Evolutionary conservation across 2,888 invertebrate genomes (phyloP).

Genomic region (Melanchra persicariae): DNA sequence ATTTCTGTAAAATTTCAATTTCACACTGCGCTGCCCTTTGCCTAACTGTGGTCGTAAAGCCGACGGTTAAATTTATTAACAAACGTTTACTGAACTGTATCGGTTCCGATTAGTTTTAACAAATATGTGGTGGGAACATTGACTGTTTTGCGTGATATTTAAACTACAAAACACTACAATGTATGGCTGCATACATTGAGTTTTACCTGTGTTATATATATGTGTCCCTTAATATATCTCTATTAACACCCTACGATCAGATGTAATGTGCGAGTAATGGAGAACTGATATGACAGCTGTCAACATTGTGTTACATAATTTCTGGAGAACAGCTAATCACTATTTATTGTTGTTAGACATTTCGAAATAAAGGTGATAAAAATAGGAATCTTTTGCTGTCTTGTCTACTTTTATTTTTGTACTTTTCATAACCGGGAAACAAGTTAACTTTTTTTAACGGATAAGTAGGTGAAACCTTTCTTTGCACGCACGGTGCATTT

Average conservation of each 20-base stretch:
- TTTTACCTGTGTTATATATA: background rate
- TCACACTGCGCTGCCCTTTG: constrained; percentile 78
- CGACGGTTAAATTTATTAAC: constrained; percentile 63
- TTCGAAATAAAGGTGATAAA: background rate
- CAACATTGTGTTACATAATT: constrained; percentile 8
- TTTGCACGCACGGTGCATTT: constrained; percentile 4
- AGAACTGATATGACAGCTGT: constrained; percentile 19
- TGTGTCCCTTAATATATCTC: background rate
- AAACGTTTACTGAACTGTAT: constrained; percentile 45
- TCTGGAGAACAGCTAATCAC: constrained; percentile 2
- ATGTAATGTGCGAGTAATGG: constrained; percentile 12
- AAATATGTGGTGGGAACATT: constrained; percentile 20
- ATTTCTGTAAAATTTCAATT: constrained; percentile 83
- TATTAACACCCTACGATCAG: background rate
- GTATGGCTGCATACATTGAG: background rate
- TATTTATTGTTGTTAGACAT: background rate
- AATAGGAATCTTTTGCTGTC: background rate
- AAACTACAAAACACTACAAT: constrained; percentile 15
- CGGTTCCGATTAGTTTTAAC: constrained; percentile 38
- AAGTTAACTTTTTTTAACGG: background rate
- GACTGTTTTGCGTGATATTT: constrained; percentile 2
- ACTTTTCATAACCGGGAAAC: background rate
- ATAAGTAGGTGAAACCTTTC: background rate
- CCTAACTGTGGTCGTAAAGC: constrained; percentile 64
- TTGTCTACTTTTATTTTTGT: background rate